Base-by-base conservation (phyloP, 2,113 vertebrate species). In the Serinus canaria region DNA sequence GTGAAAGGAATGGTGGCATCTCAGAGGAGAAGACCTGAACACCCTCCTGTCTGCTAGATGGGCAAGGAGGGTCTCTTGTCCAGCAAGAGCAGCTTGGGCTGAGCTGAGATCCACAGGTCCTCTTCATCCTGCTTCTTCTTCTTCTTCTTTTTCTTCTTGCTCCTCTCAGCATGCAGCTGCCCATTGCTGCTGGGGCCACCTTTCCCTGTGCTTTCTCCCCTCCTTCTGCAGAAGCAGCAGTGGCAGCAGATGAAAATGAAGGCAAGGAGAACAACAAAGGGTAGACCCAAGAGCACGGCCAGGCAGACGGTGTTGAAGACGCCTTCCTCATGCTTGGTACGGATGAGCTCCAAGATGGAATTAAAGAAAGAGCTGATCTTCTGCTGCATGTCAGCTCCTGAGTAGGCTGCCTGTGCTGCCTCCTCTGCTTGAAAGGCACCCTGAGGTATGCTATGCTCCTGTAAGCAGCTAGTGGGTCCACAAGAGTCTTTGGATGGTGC, bases 21-120 rank as follows among this genome's bases (percentile, higher is more conserved):
- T 90, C 58, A 14, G 37, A 77, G 28, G n/a, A 90, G 66, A 78
- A 27, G 67, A n/a, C 46, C 35, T 43, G 17, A 35, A 44, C 2
- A 3, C 44, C 73, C 59, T 77, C 59, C 82, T 50, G 35, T 49
- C 15, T 2, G 5, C 83, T 98, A 98, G 89, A 98, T 94, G 20
- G 97, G 97, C 80, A 98, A 91, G 2, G 98, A 98, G 2, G 98
- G 98, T 59, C 98, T 97, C 94, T 98, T 98, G 93, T 99, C 99
- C 52, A 98, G 96, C 63, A 98, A 98, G 77, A 99, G 97, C 8
- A 99, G 97, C 81, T 98, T 98, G 15, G 98, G 97, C 96, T 99
- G 99, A 37, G 98, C 98, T 0, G 99, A 99, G 92, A 99, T 99
- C 99, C 99, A 99, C 70, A 99, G 97, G 94, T 99, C 99, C 21